Evolutionary conservation across 2,888 invertebrate genomes (phyloP), one percentile per base, ranked within the genome.

Genomic region (Diloba caeruleocephala): DNA sequence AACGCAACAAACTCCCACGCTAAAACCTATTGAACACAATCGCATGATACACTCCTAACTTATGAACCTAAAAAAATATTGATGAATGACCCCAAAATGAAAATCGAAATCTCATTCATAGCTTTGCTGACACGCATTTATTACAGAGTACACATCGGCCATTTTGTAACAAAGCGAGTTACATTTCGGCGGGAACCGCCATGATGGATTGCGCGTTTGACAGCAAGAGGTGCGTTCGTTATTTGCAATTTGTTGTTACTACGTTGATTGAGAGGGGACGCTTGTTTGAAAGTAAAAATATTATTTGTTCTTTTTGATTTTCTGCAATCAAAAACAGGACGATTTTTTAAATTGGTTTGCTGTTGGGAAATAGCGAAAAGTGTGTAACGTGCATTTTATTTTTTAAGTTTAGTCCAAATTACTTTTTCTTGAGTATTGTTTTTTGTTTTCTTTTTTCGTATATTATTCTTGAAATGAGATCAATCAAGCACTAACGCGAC

Each of bases 131-230:
- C 64, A 61, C 59, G 65, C 65, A 63, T 71, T 67, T 71, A 67
- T 65, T 71, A 69, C 50, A 66, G 31, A 50, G 36, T 29, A 65
- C 59, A 58, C 46, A 41, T 69, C 69, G 61, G 74, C 73, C 76
- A 74, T 79, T 80, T 78, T 66, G 74, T 66, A 66, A 78, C 78
- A 79, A 74, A 78, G 70, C 69, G 66, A 60, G 62, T 78, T 79
- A 78, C 78, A 76, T 84, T 82, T 81, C 78, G 74, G 76, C 77
- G 74, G 64, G 74, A 62, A 64, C 67, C 66, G 78, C 78, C 81
- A 85, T 85, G 87, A 88, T 85, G 78, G 84, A 87, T 88, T 71
- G 74, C 64, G 62, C 66, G 61, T 68, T 62, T 82, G 83, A 82
- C 83, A 83, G 82, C 78, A 79, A 36, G 54, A 61, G 67, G 58